Conservation (phyloP, 2,888 invertebrate genomes). For the Hirtodrosophila duncani region DNA sequence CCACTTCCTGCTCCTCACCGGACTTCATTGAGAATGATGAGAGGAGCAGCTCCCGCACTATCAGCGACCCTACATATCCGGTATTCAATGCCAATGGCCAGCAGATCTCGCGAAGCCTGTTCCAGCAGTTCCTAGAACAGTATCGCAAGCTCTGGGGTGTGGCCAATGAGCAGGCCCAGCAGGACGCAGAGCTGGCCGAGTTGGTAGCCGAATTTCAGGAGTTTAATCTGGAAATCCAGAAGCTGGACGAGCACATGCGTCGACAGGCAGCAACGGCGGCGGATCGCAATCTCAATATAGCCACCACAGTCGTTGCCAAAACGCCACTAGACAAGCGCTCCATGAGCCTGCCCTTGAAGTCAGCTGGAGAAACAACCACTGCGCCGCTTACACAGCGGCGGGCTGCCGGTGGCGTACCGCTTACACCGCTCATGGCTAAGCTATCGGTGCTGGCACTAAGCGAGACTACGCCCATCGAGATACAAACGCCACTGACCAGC, state of each 20-base stretch:
- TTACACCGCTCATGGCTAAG: conserved; percentile 91
- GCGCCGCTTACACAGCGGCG: conserved; percentile 26
- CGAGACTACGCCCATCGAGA: conserved; percentile 82
- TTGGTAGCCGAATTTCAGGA: conserved; percentile 69
- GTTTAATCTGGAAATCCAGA: conserved; percentile 76
- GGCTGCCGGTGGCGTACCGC: conserved; percentile 81
- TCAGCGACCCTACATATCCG: conserved; percentile 88
- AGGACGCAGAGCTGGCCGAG: conserved; percentile 66
- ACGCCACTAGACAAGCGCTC: conserved; percentile 72
- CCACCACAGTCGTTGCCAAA: conserved; percentile 40
- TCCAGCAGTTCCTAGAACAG: conserved; percentile 83
- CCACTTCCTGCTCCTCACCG: conserved; percentile 36
- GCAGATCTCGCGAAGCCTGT: conserved; percentile 85
- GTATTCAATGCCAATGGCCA: conserved; percentile 87
- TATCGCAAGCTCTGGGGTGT: conserved; percentile 80
- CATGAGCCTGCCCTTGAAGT: conserved; percentile 86
- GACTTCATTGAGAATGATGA: conserved; percentile 68
- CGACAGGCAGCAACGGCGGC: conserved; percentile 46
- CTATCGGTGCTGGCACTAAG: conserved; percentile 85
- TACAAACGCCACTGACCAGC: conserved; percentile 77
- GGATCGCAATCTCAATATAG: conserved; percentile 64
- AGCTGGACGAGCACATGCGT: conserved; percentile 76
- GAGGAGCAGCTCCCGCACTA: conserved; percentile 80
- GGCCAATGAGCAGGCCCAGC: conserved; percentile 63
- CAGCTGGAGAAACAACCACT: conserved; percentile 76